These are phyloP conservation scores for Nebria salina DNA, from an alignment of 2,888 invertebrate genomes.

Conservation along the genomic window DNA sequence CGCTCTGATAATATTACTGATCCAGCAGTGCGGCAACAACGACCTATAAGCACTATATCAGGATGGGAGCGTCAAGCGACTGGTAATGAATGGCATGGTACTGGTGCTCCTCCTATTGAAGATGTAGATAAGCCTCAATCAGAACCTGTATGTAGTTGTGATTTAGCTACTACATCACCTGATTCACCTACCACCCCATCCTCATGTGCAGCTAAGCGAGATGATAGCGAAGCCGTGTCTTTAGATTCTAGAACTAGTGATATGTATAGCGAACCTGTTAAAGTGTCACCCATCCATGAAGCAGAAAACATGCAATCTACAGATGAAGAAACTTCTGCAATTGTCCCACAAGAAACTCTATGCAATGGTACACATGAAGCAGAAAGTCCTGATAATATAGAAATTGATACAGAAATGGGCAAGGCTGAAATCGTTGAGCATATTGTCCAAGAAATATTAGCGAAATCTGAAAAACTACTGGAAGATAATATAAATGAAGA, in stretches of 20 bases:
- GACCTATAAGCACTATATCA: constrained; percentile 95
- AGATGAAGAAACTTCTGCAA: constrained; percentile 46
- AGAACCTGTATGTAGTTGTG: constrained; percentile 60
- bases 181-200: constrained; percentile 65
- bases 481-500: constrained; percentile 54
- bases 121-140: constrained; percentile 57
- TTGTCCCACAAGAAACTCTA: constrained; percentile 49
- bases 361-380: constrained; percentile 62
- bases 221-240: constrained; percentile 65
- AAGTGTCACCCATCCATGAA: constrained; percentile 68
- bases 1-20: constrained; percentile 95
- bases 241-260: constrained; percentile 67
- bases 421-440: constrained; percentile 64
- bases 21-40: constrained; percentile 89
- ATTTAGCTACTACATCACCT: constrained; percentile 54
- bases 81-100: constrained; percentile 38
- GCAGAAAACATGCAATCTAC: constrained; percentile 55
- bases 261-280: constrained; percentile 72
- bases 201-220: constrained; percentile 61
- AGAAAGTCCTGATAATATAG: constrained; percentile 57
- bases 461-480: constrained; percentile 65
- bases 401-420: constrained; percentile 53
- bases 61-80: constrained; percentile 83
- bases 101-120: constrained; percentile 25
- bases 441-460: constrained; percentile 65